Conservation (phyloP, 2,888 invertebrate species). For the Tipula confusa region DNA sequence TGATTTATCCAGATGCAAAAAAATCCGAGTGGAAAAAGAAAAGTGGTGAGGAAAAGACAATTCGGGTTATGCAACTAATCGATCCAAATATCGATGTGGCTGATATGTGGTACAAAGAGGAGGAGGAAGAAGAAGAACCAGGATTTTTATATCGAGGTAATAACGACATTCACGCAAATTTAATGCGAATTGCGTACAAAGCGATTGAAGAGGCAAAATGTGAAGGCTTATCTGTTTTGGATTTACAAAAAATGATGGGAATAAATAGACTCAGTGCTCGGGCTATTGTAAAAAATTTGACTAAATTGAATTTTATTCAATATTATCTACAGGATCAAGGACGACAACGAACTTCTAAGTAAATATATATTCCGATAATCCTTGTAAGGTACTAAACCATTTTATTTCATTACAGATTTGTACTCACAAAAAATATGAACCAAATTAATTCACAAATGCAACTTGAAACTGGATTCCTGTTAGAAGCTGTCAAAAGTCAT, state of each 20-base stretch:
- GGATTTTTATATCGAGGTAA: conserved; percentile 40
- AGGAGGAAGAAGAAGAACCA: conserved; percentile 50
- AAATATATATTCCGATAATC: conserved; percentile 39
- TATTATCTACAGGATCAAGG: conserved; percentile 55
- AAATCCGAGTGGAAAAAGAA: conserved; percentile 54
- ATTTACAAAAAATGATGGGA: conserved; percentile 48
- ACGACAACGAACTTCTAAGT: conserved; percentile 54
- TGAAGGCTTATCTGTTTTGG: conserved; percentile 54
- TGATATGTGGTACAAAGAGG: conserved; percentile 51
- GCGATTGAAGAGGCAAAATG: conserved; percentile 51
- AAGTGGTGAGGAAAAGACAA: conserved; percentile 50
- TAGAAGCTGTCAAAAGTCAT: background rate
- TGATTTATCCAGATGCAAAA: conserved; percentile 56
- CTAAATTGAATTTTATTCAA: conserved; percentile 49
- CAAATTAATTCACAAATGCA: background rate
- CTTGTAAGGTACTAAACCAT: background rate
- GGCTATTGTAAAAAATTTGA: conserved; percentile 51
- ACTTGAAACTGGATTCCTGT: background rate
- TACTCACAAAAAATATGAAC: background rate
- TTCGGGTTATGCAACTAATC: conserved; percentile 55
- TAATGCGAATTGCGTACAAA: conserved; percentile 53
- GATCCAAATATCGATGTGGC: conserved; percentile 54
- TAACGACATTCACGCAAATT: conserved; percentile 45
- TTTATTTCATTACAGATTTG: background rate
- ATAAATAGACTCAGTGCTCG: conserved; percentile 51